phyloP scores from a whole-genome alignment of 2,113 vertebrate species.

The Barbus barbus region DNA sequence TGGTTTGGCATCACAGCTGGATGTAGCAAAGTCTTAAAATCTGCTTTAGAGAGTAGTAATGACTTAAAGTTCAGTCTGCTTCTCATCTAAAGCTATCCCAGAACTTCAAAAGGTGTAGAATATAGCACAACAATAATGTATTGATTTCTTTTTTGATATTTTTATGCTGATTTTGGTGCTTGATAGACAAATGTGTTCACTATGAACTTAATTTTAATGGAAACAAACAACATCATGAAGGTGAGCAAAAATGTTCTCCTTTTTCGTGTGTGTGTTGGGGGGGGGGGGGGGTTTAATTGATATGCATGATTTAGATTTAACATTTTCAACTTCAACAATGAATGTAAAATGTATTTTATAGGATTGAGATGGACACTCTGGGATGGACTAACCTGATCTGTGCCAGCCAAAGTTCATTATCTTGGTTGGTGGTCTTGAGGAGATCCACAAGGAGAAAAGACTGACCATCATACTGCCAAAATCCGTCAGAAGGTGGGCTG shows the following conservation, averaged over 20 bases:
- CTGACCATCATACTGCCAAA: slow-evolving; percentile 95
- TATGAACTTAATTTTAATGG: background rate
- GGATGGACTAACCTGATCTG: slow-evolving; percentile 82
- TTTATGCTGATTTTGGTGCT: background rate
- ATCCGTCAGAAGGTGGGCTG: slow-evolving; percentile 91
- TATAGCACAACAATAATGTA: background rate
- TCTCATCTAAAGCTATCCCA: background rate
- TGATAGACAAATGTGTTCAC: background rate
- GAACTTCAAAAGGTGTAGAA: background rate
- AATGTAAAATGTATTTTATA: too few relatives aligned
- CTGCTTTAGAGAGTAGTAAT: background rate
- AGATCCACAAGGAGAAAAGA: slow-evolving; percentile 96
- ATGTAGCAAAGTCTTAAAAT: background rate
- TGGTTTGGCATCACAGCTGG: background rate
- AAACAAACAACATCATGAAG: too few relatives aligned
- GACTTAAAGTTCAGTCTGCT: background rate
- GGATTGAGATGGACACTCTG: too few relatives aligned
- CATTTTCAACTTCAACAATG: background rate
- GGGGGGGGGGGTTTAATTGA: too few relatives aligned
- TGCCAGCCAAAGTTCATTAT: slow-evolving; percentile 96
- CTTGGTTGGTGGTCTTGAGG: slow-evolving; percentile 85
- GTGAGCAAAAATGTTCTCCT: too few relatives aligned
- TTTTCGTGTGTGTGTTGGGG: too few relatives aligned
- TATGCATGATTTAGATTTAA: background rate
- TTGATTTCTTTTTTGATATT: background rate